Evolutionary conservation across 2,888 invertebrate species (phyloP), one percentile per base, ranked within the genome.

Genomic region (Clistopyga incitator): DNA sequence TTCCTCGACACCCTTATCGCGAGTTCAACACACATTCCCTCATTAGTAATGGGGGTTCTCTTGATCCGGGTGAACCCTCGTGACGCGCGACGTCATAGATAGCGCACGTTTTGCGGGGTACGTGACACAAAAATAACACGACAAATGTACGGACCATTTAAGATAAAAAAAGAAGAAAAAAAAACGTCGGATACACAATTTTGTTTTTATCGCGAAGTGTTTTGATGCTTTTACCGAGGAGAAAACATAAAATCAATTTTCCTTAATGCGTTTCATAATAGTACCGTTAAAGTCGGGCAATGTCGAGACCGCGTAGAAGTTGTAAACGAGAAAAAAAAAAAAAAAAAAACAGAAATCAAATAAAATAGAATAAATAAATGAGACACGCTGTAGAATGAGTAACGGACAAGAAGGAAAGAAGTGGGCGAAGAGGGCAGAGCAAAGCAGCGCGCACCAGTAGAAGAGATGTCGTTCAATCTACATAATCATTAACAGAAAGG

Each of bases 401-500:
- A 64, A 72, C 42, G 77, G 67, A 59, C n/a, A n/a, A 54, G 50
- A 68, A 67, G 38, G 59, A 70, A 42, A 15, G 68, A 75, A 34
- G 72, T 47, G 42, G 20, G 45, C 64, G 65, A 75, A 34, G 67
- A 71, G 71, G 67, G 54, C 59, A 78, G 56, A 65, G 54, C 78
- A 50, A 20, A 78, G 72, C 54, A 61, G 54, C 72, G 45, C 42
- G 67, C 75, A 61, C 82, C 84, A 76, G 71, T 87, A 86, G 87
- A 87, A 90, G 89, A 90, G 88, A 92, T 91, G 91, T 92, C 91
- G 90, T 90, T 90, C 90, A 91, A 93, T 92, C 92, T 92, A 90
- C 92, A 91, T 93, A 92, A 92, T 92, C 89, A 92, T 92, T 91
- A 92, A 91, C 91, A 92, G 91, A 92, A 91, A 91, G 91, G 89